Evolutionary conservation across 2,113 vertebrate species (phyloP).

Genomic region (Pholis gunnellus): DNA sequence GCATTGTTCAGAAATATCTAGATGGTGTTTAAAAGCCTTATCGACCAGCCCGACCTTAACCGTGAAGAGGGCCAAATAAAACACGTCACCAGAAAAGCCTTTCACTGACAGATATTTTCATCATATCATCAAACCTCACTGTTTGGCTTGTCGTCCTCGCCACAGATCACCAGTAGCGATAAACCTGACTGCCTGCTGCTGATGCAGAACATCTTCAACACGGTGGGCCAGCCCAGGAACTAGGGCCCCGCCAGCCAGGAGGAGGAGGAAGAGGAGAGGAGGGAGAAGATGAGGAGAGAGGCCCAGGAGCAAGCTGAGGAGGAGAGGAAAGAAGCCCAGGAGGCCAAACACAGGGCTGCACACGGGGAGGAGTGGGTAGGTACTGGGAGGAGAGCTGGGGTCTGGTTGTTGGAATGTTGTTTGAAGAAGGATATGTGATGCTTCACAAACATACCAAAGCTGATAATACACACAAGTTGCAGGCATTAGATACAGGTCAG

Average conservation of each 20-base stretch:
- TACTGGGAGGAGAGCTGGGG: not conserved
- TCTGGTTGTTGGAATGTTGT: not conserved
- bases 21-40: too few relatives aligned
- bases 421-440: not conserved
- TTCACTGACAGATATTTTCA: not conserved
- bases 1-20: too few relatives aligned
- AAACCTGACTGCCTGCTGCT: constrained; percentile 82
- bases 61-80: too few relatives aligned
- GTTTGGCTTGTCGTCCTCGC: not conserved
- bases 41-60: too few relatives aligned
- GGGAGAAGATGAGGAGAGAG: constrained; percentile 78
- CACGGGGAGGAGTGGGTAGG: constrained; percentile 92
- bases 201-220: constrained; percentile 84
- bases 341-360: constrained; percentile 81
- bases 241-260: constrained; percentile 87
- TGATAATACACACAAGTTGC: too few relatives aligned
- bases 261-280: constrained; percentile 79
- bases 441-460: not conserved
- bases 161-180: constrained; percentile 86
- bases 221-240: constrained; percentile 88
- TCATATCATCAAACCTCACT: not conserved
- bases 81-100: too few relatives aligned
- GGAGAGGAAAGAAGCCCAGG: constrained; percentile 81
- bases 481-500: too few relatives aligned
- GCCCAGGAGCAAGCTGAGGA: constrained; percentile 72